A percentile compares a stretch with the other conserved stretches of the same genome.
These are phyloP conservation scores for Brenthis daphne DNA, from an alignment of 2,888 invertebrate species.

Conservation along the genomic window DNA sequence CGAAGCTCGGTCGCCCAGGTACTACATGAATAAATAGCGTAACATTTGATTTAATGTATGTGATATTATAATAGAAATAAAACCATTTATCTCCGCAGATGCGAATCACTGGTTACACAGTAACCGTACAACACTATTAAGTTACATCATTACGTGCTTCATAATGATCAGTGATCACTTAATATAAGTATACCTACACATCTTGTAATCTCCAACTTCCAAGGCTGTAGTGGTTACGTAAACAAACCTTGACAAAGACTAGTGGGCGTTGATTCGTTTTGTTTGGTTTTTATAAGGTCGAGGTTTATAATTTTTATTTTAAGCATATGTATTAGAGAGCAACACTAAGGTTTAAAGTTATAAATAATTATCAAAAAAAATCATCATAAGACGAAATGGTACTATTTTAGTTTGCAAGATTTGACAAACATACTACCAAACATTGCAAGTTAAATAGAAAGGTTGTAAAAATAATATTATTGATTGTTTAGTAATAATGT, in stretches of 20 bases:
- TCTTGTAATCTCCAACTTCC: constrained; percentile 33
- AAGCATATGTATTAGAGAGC: neutral
- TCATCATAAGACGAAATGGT: too few relatives aligned
- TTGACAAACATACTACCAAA: too few relatives aligned
- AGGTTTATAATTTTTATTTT: neutral
- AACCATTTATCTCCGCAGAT: neutral
- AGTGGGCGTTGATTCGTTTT: constrained; percentile 26
- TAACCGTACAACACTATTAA: neutral
- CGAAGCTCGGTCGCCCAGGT: too few relatives aligned
- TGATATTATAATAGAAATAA: too few relatives aligned
- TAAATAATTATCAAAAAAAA: too few relatives aligned
- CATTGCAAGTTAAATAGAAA: too few relatives aligned
- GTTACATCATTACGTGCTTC: constrained; percentile 16
- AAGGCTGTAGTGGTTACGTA: constrained; percentile 38
- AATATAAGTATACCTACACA: constrained; percentile 15
- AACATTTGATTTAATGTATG: too few relatives aligned
- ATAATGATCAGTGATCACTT: constrained; percentile 29
- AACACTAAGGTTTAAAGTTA: too few relatives aligned
- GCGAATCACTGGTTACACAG: neutral
- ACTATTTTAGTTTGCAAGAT: too few relatives aligned
- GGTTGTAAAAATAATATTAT: too few relatives aligned
- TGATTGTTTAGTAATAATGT: too few relatives aligned
- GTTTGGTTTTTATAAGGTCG: constrained; percentile 12
- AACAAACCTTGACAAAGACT: constrained; percentile 43
- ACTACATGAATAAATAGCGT: too few relatives aligned